phyloP scores from a whole-genome alignment of 2,113 vertebrate genomes.

The Microtus pennsylvanicus region DNA sequence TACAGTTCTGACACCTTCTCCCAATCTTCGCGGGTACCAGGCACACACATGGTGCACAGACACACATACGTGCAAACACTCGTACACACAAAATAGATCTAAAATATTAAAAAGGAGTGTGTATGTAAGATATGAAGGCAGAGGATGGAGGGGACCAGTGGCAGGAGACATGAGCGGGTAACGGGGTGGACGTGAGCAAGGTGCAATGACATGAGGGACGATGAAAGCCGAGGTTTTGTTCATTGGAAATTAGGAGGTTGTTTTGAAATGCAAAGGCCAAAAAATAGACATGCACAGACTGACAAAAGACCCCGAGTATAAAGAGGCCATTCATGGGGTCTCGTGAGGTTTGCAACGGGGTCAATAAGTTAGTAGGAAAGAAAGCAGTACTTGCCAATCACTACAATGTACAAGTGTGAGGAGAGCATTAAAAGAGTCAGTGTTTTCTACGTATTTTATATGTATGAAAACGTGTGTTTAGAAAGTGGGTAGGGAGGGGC shows the following conservation, averaged over 20 bases:
- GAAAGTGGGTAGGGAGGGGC: background rate
- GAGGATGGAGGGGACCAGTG: background rate
- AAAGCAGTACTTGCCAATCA: background rate
- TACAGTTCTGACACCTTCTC: background rate
- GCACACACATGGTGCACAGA: background rate
- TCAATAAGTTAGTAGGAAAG: background rate
- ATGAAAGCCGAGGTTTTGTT: background rate
- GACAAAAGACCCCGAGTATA: background rate
- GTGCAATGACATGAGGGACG: background rate
- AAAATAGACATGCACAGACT: too few species aligned
- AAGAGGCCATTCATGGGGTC: background rate
- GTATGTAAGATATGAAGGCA: background rate
- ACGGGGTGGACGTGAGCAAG: background rate
- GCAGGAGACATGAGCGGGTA: rapidly evolving
- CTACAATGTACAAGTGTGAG: background rate
- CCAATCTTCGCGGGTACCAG: background rate
- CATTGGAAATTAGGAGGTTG: background rate
- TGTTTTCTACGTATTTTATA: background rate
- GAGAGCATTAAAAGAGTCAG: background rate
- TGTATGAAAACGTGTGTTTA: background rate
- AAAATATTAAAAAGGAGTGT: background rate
- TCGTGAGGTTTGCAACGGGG: background rate
- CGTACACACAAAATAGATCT: background rate
- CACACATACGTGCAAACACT: background rate
- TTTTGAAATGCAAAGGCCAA: background rate